A percentile compares a stretch with the other conserved stretches of the same genome.
Conservation (phyloP, 2,888 invertebrate species). For the Copidosoma aretas region DNA sequence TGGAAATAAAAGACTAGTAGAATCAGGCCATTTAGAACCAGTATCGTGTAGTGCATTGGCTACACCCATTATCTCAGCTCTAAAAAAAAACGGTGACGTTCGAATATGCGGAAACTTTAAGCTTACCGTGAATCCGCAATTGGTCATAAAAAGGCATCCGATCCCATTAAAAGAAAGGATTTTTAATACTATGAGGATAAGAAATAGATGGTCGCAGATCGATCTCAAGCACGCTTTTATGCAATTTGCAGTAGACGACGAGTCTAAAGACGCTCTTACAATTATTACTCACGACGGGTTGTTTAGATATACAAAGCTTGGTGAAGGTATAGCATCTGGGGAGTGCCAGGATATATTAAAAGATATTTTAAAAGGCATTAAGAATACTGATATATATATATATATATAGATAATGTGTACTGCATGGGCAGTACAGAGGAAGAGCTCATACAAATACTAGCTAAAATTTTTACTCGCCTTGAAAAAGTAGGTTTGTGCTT, state of each 20-base stretch:
- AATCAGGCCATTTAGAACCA: conserved; percentile 42
- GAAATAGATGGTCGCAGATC: conserved; percentile 47
- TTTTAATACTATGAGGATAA: conserved; percentile 46
- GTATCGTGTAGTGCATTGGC: conserved; percentile 48
- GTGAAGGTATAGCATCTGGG: conserved; percentile 52
- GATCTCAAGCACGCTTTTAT: conserved; percentile 51
- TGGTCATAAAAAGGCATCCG: conserved; percentile 46
- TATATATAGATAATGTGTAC: conserved; percentile 49
- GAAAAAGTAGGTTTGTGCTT: conserved; percentile 46
- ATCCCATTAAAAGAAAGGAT: conserved; percentile 46
- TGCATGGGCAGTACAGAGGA: conserved; percentile 46
- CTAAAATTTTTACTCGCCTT: conserved; percentile 45
- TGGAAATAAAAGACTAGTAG: conserved; percentile 39
- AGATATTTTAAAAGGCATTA: conserved; percentile 45
- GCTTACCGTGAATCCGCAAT: conserved; percentile 47
- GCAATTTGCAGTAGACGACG: conserved; percentile 52
- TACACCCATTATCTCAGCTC: conserved; percentile 50
- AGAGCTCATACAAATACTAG: conserved; percentile 45
- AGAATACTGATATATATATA: conserved; percentile 39
- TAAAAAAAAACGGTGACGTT: conserved; percentile 44
- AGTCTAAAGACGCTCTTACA: conserved; percentile 50
- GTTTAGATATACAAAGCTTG: conserved; percentile 49
- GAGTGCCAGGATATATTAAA: conserved; percentile 39
- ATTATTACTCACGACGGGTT: conserved; percentile 55
- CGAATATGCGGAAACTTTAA: conserved; percentile 46